Conservation (phyloP, 2,888 invertebrate genomes). For the Rapana venosa region DNA sequence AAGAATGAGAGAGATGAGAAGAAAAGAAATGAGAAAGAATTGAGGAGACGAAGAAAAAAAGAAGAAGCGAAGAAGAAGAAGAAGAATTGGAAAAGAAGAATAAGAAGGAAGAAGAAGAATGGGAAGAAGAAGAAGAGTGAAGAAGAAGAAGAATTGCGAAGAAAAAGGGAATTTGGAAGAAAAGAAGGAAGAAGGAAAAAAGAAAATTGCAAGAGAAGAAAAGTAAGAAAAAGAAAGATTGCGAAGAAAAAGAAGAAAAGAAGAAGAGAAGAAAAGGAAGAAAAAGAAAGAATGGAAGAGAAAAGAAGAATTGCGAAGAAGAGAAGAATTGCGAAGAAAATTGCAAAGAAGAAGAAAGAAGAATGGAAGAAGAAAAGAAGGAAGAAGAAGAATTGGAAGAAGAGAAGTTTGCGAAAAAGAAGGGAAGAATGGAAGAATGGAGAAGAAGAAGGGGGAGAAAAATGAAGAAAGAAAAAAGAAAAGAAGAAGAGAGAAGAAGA, state of each 20-base stretch:
- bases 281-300: background rate
- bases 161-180: background rate
- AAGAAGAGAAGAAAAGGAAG: background rate
- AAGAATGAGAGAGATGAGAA: background rate
- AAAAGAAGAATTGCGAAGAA: background rate
- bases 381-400: background rate
- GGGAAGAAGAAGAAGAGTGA: background rate
- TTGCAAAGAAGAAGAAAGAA: background rate
- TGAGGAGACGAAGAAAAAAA: background rate
- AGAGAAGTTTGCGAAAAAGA: background rate
- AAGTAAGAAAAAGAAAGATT: background rate
- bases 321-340: background rate
- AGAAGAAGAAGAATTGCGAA: background rate
- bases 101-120: background rate
- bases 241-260: background rate
- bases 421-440: background rate
- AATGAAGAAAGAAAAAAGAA: background rate
- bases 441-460: background rate
- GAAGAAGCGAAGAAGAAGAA: background rate
- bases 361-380: background rate
- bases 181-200: background rate
- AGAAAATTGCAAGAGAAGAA: background rate
- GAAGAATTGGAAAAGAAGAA: background rate
- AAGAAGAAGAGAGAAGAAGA: background rate
- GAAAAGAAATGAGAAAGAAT: background rate